phyloP scores from a whole-genome alignment of 2,113 vertebrate genomes.

The Erythrolamprus reginae region DNA sequence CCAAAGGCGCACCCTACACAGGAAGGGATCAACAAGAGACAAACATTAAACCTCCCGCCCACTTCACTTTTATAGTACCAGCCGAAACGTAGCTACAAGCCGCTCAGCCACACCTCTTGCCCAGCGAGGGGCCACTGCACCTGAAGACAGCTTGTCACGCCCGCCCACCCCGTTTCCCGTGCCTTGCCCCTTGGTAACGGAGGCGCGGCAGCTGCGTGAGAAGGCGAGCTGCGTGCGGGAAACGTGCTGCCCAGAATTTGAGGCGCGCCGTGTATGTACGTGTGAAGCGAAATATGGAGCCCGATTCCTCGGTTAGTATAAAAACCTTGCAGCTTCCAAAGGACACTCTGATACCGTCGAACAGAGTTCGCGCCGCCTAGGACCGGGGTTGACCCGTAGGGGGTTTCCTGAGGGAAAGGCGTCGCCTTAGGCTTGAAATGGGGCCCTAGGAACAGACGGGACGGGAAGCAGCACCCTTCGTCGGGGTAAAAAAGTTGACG shows the following conservation, averaged over 20 bases:
- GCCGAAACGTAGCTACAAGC: not conserved
- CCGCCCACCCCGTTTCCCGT: not conserved
- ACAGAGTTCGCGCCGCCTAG: not conserved
- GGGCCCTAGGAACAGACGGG: not conserved
- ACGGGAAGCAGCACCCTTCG: not conserved
- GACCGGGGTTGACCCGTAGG: rapidly evolving
- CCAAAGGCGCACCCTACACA: not conserved
- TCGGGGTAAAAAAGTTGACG: not conserved
- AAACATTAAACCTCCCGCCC: not conserved
- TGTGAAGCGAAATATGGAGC: constrained; percentile 36
- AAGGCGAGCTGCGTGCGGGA: constrained; percentile 26
- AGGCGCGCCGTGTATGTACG: not conserved
- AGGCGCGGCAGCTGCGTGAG: not conserved
- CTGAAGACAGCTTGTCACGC: not conserved
- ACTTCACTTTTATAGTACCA: not conserved
- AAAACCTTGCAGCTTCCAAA: not conserved
- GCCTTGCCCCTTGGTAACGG: too few relatives aligned
- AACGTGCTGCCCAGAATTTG: constrained; percentile 19
- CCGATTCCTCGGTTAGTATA: constrained; percentile 44
- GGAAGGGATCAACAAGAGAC: too few relatives aligned
- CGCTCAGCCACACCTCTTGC: not conserved
- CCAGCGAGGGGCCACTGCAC: not conserved
- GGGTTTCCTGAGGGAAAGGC: not conserved
- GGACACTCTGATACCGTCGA: not conserved
- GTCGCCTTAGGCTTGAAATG: not conserved